phyloP scores from a whole-genome alignment of 2,888 invertebrate species.

The Diarsia brunnea region DNA sequence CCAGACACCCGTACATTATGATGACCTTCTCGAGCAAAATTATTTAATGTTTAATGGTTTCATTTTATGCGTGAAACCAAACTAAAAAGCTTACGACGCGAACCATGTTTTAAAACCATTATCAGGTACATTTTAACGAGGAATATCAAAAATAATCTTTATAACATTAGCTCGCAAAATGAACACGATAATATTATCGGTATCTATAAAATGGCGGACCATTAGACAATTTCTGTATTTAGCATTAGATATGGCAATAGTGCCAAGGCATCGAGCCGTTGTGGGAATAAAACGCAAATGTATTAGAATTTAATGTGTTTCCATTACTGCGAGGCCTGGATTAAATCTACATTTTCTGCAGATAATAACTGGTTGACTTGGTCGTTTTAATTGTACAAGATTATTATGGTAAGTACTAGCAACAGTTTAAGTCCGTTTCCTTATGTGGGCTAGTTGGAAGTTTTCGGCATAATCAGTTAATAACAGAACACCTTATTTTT shows the following conservation, averaged over 20 bases:
- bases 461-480: neutral
- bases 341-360: conserved; percentile 42
- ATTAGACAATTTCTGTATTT: conserved; percentile 24
- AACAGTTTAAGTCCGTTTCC: neutral
- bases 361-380: conserved; percentile 22
- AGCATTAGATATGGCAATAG: neutral
- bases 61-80: neutral
- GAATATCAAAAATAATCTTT: neutral
- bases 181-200: conserved; percentile 1
- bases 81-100: no score
- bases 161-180: neutral
- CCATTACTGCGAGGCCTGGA: conserved; percentile 22
- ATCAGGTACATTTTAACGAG: neutral
- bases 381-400: neutral
- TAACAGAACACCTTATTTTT: neutral
- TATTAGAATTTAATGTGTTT: conserved; percentile 51
- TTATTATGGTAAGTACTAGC: conserved; percentile 2
- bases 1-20: no score
- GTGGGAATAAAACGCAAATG: conserved; percentile 23
- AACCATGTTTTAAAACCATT: neutral
- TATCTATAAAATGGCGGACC: neutral
- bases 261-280: conserved; percentile 28
- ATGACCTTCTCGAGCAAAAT: no score
- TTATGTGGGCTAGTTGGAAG: neutral
- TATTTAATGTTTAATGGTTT: no score